Evolutionary conservation across 2,797 vertebrate species (phyloP), one percentile per base, ranked within the genome.

Genomic region (Limosa lapponica): DNA sequence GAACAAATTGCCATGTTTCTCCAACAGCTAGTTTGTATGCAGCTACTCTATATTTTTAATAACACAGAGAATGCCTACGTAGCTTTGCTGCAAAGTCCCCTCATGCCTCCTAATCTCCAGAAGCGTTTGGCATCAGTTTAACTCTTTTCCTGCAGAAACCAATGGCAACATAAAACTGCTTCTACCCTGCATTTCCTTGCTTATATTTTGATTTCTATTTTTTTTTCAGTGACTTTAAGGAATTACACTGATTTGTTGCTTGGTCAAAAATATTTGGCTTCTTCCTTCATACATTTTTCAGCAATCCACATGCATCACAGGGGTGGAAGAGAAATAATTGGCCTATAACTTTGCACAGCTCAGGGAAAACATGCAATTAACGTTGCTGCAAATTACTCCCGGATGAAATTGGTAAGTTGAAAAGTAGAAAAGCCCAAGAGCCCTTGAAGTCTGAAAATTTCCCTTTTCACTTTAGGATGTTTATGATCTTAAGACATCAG

Each of bases 301-400:
- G 39, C n/a, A 87, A 58, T 80, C 61, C 54, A 36, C 59, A 83
- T 27, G 65, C 74, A 89, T 86, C 71, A 36, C 81, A 91, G 74
- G 49, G 61, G 36, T 59, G 37, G 41, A 89, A 51, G 46, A 89
- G 82, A 92, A 96, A 93, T 91, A 95, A 96, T 85, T 65, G 70
- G 87, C 85, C 92, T 80, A 8, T 39, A 83, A 88, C n/a, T 84
- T 79, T 66, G 30, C 32, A 43, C 58, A 84, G 52, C 66, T 75
- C 59, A 57, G 88, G 91, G 79, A 84, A 94, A 93, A 80, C 55
- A 32, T 14, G 16, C 86, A 80, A 62, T 89, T 81, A 95, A 32
- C 32, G 1, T n/a, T 13, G 6, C 87, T 66, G 75, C 59, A 91
- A 91, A 95, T 86, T 49, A 73, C 28, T 91, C 58, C 93, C 20